These are phyloP conservation scores for Lerista edwardsae DNA, from an alignment of 2,797 vertebrate genomes.

Conservation along the genomic window DNA sequence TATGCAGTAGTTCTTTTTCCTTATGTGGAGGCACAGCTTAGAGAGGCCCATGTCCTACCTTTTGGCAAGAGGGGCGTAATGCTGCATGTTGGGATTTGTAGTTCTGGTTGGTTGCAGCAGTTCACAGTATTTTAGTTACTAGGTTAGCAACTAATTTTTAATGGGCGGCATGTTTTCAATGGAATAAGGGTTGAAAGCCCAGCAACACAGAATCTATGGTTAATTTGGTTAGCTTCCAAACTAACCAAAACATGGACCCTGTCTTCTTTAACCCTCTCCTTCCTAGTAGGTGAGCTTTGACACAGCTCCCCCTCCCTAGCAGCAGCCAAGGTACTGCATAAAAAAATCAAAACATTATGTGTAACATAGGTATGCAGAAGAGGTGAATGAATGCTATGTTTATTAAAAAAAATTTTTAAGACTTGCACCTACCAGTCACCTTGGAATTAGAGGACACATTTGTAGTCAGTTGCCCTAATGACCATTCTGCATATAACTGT, in stretches of 20 bases:
- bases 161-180: not conserved
- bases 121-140: not conserved
- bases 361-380: not conserved
- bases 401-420: not conserved
- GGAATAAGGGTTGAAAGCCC: not conserved
- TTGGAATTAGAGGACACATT: not conserved
- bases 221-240: not conserved
- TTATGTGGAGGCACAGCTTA: not conserved
- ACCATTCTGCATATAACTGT: not conserved
- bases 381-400: not conserved
- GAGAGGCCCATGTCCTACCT: not conserved
- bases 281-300: not conserved
- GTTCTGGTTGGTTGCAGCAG: not conserved
- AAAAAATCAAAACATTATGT: not conserved
- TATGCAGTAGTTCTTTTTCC: not conserved
- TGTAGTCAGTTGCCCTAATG: not conserved
- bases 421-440: not conserved
- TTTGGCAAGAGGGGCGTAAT: no score
- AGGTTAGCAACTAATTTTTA: not conserved
- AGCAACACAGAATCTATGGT: not conserved
- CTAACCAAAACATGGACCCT: not conserved
- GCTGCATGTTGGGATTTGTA: not conserved
- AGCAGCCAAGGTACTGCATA: not conserved
- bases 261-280: not conserved
- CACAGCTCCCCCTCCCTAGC: not conserved